These are phyloP conservation scores for Pteromalus puparum DNA, from an alignment of 1,140 invertebrate species.

Conservation along the genomic window DNA sequence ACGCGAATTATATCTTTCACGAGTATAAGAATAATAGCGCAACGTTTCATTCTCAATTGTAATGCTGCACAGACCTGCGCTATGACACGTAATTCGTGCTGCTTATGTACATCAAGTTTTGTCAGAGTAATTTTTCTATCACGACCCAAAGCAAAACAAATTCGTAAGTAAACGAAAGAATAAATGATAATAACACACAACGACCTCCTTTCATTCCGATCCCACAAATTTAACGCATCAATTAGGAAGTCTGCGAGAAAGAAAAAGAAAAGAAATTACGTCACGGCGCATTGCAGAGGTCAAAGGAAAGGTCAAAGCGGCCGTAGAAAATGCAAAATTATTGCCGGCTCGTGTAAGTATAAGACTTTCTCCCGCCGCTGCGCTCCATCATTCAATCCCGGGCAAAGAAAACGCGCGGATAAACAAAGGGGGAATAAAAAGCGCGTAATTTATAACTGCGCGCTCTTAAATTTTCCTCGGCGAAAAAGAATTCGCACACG, in stretches of 20 bases:
- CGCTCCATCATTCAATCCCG: background rate
- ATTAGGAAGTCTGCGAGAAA: background rate
- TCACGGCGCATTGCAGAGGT: background rate
- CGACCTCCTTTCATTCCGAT: background rate
- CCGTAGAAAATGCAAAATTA: constrained; percentile 36
- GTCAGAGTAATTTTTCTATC: background rate
- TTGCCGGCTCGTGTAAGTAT: background rate
- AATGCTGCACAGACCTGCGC: background rate
- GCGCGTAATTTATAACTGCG: constrained; percentile 4
- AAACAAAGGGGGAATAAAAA: constrained; percentile 22
- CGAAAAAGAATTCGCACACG: background rate
- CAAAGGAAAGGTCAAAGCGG: constrained; percentile 26
- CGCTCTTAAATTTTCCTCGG: constrained; percentile 33
- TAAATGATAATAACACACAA: background rate
- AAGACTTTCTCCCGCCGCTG: constrained; percentile 28
- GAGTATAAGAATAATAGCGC: constrained; percentile 40
- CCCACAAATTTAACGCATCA: constrained; percentile 14
- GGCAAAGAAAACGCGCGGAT: background rate
- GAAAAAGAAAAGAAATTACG: background rate
- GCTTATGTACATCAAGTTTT: background rate
- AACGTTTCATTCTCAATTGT: constrained; percentile 15
- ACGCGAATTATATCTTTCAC: constrained; percentile 42
- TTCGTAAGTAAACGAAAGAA: background rate
- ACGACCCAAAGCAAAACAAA: no score
- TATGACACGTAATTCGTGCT: background rate